Evolutionary conservation across 2,888 invertebrate species (phyloP), one percentile per base, ranked within the genome.

Genomic region (Emesis russula): DNA sequence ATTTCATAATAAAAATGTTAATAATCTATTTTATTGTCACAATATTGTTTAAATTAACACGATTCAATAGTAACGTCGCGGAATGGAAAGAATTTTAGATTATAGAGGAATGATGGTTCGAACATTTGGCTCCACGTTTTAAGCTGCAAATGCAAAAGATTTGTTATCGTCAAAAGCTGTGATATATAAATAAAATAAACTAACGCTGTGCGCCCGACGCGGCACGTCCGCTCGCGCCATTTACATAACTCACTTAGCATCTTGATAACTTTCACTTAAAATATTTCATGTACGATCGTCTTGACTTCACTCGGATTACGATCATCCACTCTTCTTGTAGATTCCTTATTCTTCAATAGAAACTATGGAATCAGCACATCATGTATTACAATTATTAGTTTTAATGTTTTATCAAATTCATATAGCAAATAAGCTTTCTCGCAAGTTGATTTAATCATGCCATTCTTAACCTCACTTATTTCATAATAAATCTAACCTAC

Each of bases 161-260:
- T 98, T 98, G 98, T 98, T 98, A 98, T 98, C 98, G 98, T 98
- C 98, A 98, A 98, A 98, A 98, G 98, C 98, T 98, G 98, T 98
- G 98, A 98, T 98, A 98, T 98, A 98, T 96, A 95, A 97, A 97
- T 97, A 97, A 97, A 97, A 97, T 94, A 97, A 97, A 97, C 96
- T 97, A 96, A 97, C 96, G 97, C 97, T 95, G 96, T 95, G 97
- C 97, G 97, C 95, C 95, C 88, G 96, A 95, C 94, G 96, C 96
- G 96, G 97, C 92, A 81, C 78, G 95, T 92, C 96, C 96, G 97
- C 97, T 96, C 97, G 97, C 97, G 97, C 97, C 96, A 94, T 96
- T 95, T 90, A 80, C 81, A 94, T 92, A 93, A 91, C 89, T 94
- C 90, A 96, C 96, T 96, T 97, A 96, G 97, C 97, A 97, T 97